Evolutionary conservation across 92 coral and sea anemone genomes (phyloP), one percentile per base, ranked within the genome.

Genomic region (Palythoa grandis): DNA sequence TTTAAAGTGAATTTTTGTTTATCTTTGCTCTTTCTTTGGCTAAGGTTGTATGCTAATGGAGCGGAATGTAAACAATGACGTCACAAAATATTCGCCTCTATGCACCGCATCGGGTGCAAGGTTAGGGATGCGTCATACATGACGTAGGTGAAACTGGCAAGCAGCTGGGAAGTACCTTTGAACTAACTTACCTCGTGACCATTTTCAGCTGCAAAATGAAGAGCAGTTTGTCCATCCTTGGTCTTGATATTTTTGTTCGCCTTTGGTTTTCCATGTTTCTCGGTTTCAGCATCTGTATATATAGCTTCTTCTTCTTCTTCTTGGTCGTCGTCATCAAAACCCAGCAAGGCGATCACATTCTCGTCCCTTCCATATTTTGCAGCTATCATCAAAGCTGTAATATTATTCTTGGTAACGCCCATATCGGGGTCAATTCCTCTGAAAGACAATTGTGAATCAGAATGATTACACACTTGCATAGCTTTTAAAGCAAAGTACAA

Each of bases 361-460:
- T 80, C 85, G 60, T 80, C 58, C 25, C 85, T 66, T 40, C 85
- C 74, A 66, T 80, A 80, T 35, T 80, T 70, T 1, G 85, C 85
- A 23, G 85, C 85, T 37, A 80, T 66, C 60, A 80, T 80, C 74
- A 80, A 11, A 10, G 85, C 40, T 14, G 85, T 80, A 22, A 65
- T 66, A 29, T 80, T 80, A 35, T 43, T 48, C 40, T 7, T 66
- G 5, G 85, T 69, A 37, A 29, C 74, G 5, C 74, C 74, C 74
- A 69, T 25, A 69, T 69, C 74, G 24, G 74, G 74, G 24, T 69
- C 74, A 25, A 69, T 69, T 25, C 74, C 74, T 25, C 74, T 69
- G 74, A 29, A 69, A 13, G 7, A 47, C 16, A 75, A 50, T 16
- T 4, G 5, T 1, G 72, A 67, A 20, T 22, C 3, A 22, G 72